Percentiles rank a stretch among this genome's conserved stretches.
These are phyloP conservation scores for Lydus trimaculatus DNA, from an alignment of 2,888 invertebrate species.

Conservation along the genomic window DNA sequence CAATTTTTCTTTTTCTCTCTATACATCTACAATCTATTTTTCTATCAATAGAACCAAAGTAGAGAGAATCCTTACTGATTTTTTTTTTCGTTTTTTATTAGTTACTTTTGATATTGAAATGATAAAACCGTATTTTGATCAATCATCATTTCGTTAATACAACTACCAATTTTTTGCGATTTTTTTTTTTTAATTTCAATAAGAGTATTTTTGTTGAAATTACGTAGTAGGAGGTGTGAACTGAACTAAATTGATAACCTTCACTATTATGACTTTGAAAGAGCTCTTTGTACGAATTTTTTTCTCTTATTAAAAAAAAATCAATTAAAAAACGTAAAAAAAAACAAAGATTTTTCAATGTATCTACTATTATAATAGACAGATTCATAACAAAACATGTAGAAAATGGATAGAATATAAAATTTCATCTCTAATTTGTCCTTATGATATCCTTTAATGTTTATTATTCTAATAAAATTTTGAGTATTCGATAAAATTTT, in stretches of 20 bases:
- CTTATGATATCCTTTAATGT: not conserved
- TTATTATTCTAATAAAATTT: not conserved
- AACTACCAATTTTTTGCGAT: not conserved
- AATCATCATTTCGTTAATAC: not conserved
- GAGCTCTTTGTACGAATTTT: not conserved
- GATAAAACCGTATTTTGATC: not conserved
- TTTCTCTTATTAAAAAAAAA: not conserved
- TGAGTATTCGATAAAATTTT: not conserved
- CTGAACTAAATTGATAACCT: not conserved
- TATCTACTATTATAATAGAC: no score
- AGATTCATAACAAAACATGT: no score
- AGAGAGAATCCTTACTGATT: not conserved
- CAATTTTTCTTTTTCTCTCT: constrained; percentile 13
- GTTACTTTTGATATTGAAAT: not conserved
- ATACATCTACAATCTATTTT: not conserved
- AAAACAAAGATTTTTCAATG: no score
- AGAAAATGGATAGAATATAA: not conserved
- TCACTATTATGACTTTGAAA: not conserved
- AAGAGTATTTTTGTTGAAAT: not conserved
- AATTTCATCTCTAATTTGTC: not conserved
- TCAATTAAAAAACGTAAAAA: not conserved
- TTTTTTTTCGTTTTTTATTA: not conserved
- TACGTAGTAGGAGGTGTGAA: not conserved
- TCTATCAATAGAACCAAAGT: not conserved
- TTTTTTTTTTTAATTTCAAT: not conserved